These are phyloP conservation scores for Conus betulinus DNA, from an alignment of 1,140 invertebrate genomes.

Conservation along the genomic window DNA sequence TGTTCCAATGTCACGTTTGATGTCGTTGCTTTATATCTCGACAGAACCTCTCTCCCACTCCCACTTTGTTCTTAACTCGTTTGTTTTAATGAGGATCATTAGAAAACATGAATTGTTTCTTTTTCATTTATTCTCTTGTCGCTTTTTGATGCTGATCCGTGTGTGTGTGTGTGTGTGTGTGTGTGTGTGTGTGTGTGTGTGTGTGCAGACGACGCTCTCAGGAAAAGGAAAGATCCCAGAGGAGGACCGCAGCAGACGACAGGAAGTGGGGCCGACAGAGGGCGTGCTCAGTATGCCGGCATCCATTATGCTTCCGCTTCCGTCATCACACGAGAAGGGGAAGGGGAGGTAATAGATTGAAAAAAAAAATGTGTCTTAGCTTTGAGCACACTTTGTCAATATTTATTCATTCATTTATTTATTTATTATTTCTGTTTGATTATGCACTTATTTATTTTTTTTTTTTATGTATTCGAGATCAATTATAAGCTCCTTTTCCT, in stretches of 20 bases:
- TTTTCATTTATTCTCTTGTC: too few species aligned
- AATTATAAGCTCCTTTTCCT: too few species aligned
- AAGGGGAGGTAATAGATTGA: background rate
- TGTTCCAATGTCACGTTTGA: too few species aligned
- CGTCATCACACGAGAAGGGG: conserved; percentile 23
- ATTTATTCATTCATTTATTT: background rate
- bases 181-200: conserved; percentile 1
- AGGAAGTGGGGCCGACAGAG: background rate
- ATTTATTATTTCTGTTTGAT: background rate
- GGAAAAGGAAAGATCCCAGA: conserved; percentile 33
- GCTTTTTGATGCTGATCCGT: background rate
- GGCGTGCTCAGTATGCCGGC: conserved; percentile 22
- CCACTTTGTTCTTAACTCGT: background rate
- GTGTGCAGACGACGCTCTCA: background rate
- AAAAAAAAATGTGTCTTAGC: background rate
- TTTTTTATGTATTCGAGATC: too few species aligned
- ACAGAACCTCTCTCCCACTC: too few species aligned
- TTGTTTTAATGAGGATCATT: background rate
- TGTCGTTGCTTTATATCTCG: too few species aligned
- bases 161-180: conserved; percentile 9
- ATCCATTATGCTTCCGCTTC: conserved; percentile 33
- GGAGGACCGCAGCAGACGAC: conserved; percentile 21
- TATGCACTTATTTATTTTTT: background rate
- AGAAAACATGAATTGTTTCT: too few species aligned
- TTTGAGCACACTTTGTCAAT: too few species aligned